Percentiles rank a stretch among this genome's conserved stretches.
These are phyloP conservation scores for Scaptomyza reducta DNA, from an alignment of 2,888 invertebrate genomes.

Conservation along the genomic window DNA sequence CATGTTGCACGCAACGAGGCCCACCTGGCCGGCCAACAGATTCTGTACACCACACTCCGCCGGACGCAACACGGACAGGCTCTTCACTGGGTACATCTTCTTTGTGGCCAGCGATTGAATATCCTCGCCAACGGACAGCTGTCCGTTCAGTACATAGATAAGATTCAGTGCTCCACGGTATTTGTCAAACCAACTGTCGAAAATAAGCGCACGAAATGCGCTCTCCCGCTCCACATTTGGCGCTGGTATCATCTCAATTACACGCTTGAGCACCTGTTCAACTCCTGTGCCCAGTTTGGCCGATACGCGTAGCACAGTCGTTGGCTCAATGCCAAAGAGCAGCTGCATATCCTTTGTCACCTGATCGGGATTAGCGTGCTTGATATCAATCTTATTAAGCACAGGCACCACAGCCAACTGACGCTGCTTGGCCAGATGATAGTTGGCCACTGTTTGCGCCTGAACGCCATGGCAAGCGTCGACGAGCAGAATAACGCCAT, in stretches of 20 bases:
- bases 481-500: constrained; percentile 96
- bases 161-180: constrained; percentile 92
- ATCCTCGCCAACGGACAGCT: constrained; percentile 89
- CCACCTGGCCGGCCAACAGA: constrained; percentile 96
- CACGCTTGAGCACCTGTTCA: constrained; percentile 89
- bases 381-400: constrained; percentile 98
- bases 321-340: constrained; percentile 91
- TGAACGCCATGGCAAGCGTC: constrained; percentile 98
- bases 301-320: constrained; percentile 92
- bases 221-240: constrained; percentile 87
- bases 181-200: constrained; percentile 97
- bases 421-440: constrained; percentile 93
- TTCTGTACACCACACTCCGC: constrained; percentile 87
- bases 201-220: constrained; percentile 92
- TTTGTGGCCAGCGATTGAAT: constrained; percentile 89
- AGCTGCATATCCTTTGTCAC: constrained; percentile 91
- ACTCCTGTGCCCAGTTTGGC: constrained; percentile 96
- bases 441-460: constrained; percentile 99
- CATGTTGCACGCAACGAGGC: constrained; percentile 93
- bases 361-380: constrained; percentile 93
- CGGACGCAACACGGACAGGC: constrained; percentile 92
- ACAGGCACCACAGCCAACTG: constrained; percentile 95
- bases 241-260: constrained; percentile 92
- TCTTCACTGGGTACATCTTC: constrained; percentile 91
- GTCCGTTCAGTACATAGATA: constrained; percentile 91